Evolutionary conservation across 2,797 vertebrate species (phyloP).

Genomic region (Buceros bicornis): DNA sequence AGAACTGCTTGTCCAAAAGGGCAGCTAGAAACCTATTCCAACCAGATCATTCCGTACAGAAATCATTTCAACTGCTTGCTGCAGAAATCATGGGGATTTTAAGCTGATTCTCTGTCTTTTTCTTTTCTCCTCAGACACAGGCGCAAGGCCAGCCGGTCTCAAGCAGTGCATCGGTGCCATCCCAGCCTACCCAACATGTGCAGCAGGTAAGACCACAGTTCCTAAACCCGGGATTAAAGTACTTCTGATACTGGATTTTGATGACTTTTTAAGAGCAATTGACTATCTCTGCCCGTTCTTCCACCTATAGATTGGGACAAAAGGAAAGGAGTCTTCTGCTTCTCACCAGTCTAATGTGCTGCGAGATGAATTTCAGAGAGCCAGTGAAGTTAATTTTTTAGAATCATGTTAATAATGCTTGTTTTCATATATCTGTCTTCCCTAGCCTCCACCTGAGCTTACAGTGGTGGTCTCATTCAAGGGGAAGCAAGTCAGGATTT

Average conservation of each 20-base stretch:
- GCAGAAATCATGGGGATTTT: neutral
- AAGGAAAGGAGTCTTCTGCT: neutral
- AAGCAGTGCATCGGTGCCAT: constrained; percentile 77
- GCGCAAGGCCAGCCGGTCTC: constrained; percentile 80
- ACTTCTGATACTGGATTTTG: neutral
- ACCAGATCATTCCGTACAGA: neutral
- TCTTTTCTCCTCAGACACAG: constrained; percentile 79
- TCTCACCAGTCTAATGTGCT: neutral
- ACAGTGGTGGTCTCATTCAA: neutral
- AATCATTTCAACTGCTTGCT: neutral
- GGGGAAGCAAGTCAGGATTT: neutral
- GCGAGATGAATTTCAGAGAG: neutral
- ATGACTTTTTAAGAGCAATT: neutral
- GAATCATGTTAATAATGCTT: neutral
- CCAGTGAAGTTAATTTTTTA: neutral
- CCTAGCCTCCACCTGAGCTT: neutral
- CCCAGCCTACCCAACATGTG: constrained; percentile 80
- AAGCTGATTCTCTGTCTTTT: constrained; percentile 45
- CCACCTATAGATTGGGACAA: neutral
- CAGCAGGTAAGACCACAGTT: constrained; percentile 83
- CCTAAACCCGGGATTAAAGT: neutral
- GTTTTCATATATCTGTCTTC: neutral
- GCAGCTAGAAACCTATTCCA: neutral
- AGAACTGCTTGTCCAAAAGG: neutral
- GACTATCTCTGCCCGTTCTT: neutral